A percentile compares a stretch with the other conserved stretches of the same genome.
Evolutionary conservation across 2,113 vertebrate species (phyloP).

Genomic region (Procavia capensis): DNA sequence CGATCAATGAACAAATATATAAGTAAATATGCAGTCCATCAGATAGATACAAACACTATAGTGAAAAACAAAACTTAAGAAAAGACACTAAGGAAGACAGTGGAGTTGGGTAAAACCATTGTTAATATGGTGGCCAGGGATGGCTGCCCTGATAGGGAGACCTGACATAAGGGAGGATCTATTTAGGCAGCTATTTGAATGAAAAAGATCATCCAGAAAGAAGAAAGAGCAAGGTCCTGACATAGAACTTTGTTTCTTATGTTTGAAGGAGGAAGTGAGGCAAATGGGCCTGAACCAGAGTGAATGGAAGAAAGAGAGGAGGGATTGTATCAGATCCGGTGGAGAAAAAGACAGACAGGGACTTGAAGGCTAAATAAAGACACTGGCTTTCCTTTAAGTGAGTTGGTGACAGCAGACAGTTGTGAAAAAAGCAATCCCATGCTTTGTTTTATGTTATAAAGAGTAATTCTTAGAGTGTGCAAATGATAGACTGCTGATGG

Average conservation of each 20-base stretch:
- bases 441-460: slow-evolving; percentile 14
- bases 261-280: background rate
- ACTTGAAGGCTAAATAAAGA: background rate
- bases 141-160: background rate
- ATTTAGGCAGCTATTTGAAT: background rate
- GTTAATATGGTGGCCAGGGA: background rate
- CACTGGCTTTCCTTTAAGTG: background rate
- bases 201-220: background rate
- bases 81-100: too few species aligned
- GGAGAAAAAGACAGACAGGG: background rate
- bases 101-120: background rate
- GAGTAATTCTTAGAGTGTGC: background rate
- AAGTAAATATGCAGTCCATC: background rate
- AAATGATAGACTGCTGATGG: background rate
- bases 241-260: background rate
- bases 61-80: background rate
- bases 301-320: background rate
- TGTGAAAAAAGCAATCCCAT: background rate
- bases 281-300: background rate
- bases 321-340: background rate
- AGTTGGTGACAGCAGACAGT: background rate
- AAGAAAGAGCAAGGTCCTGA: background rate
- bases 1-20: background rate
- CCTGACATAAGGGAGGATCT: background rate
- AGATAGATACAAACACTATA: background rate